These are phyloP conservation scores for Uromys caudimaculatus DNA, from an alignment of 2,797 vertebrate species.

Conservation along the genomic window DNA sequence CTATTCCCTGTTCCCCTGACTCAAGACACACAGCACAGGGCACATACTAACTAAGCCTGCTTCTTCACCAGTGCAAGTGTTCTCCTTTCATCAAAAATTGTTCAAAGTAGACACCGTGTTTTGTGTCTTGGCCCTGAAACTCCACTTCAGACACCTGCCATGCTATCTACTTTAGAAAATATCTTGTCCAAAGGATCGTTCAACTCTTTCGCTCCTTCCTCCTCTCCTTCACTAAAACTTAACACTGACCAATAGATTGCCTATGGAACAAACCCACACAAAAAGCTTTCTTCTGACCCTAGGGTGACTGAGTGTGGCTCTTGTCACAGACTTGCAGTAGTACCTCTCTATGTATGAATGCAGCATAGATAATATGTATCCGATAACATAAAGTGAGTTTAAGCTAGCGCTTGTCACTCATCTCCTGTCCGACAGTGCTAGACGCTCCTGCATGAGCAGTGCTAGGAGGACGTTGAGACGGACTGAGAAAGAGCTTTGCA, in stretches of 20 bases:
- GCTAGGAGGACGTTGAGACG: not conserved
- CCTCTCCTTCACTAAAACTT: not conserved
- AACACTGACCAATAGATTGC: not conserved
- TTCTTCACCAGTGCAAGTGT: not conserved
- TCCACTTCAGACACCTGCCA: not conserved
- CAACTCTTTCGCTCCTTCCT: not conserved
- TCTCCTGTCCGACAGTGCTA: not conserved
- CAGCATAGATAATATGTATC: too few species aligned
- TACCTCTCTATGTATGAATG: not conserved
- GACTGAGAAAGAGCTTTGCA: not conserved
- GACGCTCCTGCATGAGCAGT: too few species aligned
- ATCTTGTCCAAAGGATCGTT: not conserved
- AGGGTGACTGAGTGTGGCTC: not conserved
- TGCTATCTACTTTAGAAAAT: not conserved
- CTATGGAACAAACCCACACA: not conserved
- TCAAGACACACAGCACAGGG: not conserved
- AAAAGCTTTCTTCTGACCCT: not conserved
- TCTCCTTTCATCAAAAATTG: not conserved
- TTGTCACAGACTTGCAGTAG: not conserved
- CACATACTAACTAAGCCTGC: not conserved
- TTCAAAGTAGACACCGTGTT: not conserved
- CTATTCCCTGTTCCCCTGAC: not conserved
- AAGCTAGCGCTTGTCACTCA: too few species aligned
- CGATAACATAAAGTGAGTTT: not conserved
- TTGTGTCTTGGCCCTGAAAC: not conserved